phyloP scores from a whole-genome alignment of 2,797 vertebrate species.

The Anguilla obscura region DNA sequence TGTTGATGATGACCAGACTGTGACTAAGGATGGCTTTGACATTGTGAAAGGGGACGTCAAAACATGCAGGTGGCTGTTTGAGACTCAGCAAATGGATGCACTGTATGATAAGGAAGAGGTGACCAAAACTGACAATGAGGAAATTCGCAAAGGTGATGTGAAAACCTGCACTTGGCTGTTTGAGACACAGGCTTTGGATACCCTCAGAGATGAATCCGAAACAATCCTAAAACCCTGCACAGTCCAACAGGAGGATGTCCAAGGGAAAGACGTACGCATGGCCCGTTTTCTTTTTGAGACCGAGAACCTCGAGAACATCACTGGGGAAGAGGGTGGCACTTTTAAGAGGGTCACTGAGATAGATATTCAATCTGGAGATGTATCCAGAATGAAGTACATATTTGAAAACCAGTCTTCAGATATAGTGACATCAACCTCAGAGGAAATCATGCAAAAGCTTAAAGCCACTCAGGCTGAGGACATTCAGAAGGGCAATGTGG shows the following conservation, averaged over 20 bases:
- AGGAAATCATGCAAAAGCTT: constrained; percentile 78
- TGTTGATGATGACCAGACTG: constrained; percentile 77
- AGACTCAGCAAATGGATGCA: constrained; percentile 87
- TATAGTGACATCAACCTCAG: constrained; percentile 81
- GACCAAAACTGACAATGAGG: constrained; percentile 61
- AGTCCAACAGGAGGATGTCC: constrained; percentile 81
- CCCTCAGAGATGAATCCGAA: constrained; percentile 77
- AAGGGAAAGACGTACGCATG: constrained; percentile 82
- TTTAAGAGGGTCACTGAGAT: constrained; percentile 79
- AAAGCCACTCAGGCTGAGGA: constrained; percentile 79
- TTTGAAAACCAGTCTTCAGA: constrained; percentile 88
- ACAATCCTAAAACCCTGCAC: constrained; percentile 71
- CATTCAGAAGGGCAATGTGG: constrained; percentile 86
- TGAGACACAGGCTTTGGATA: constrained; percentile 86
- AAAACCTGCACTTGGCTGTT: constrained; percentile 90
- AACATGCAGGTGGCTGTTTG: constrained; percentile 91
- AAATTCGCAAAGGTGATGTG: constrained; percentile 83
- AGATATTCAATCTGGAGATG: constrained; percentile 85
- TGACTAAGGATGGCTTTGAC: constrained; percentile 61
- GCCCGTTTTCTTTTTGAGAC: constrained; percentile 89
- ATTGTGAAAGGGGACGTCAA: constrained; percentile 86
- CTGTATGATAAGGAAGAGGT: constrained; percentile 79
- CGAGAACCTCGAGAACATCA: constrained; percentile 82
- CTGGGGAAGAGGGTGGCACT: constrained; percentile 70
- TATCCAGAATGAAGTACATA: constrained; percentile 84